These are phyloP conservation scores for Eilema caniola DNA, from an alignment of 2,888 invertebrate species.

Conservation along the genomic window DNA sequence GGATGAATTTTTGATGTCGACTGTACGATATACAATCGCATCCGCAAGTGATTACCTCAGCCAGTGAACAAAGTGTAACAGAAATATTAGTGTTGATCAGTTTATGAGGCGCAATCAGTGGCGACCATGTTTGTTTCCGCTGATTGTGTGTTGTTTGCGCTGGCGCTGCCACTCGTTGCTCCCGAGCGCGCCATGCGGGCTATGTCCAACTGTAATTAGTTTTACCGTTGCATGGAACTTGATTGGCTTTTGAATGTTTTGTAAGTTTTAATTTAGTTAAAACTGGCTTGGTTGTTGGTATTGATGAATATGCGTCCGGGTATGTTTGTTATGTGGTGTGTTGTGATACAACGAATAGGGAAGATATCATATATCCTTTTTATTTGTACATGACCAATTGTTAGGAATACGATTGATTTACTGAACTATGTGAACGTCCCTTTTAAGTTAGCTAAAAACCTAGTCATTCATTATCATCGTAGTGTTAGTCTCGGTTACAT, in stretches of 20 bases:
- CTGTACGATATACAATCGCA: neutral
- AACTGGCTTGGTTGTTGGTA: neutral
- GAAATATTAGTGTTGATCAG: conserved; percentile 52
- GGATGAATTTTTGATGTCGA: neutral
- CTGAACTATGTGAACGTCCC: no score
- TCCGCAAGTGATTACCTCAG: conserved; percentile 20
- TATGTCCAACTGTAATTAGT: conserved; percentile 40
- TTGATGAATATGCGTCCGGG: neutral
- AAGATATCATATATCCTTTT: neutral
- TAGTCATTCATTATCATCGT: no score
- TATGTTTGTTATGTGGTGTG: neutral
- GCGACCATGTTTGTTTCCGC: conserved; percentile 51
- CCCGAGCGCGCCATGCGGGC: neutral
- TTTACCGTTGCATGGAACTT: conserved; percentile 38
- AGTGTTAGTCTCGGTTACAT: no score
- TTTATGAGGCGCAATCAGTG: conserved; percentile 55
- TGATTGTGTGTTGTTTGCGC: conserved; percentile 55
- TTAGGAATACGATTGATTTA: neutral
- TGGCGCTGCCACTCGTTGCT: conserved; percentile 20
- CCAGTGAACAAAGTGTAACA: conserved; percentile 25
- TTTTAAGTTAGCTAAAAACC: no score
- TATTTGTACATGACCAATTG: neutral
- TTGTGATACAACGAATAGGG: neutral
- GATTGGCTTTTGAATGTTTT: conserved; percentile 42
- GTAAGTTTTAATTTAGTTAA: conserved; percentile 16